phyloP scores from a whole-genome alignment of 2,797 vertebrate genomes.

The Sebastes vulpes region DNA sequence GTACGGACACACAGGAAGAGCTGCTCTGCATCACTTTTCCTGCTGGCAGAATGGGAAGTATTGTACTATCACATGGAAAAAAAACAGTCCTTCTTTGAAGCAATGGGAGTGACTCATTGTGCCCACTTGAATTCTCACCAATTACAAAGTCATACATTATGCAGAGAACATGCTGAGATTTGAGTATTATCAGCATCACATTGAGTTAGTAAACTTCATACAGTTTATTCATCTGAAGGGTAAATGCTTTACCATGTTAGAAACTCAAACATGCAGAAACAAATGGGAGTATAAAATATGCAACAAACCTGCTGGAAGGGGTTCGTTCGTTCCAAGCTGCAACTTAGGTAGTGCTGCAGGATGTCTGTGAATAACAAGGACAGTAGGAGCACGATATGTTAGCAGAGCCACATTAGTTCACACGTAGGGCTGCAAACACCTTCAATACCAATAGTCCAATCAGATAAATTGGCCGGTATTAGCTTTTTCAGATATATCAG shows the following conservation, averaged over 20 bases:
- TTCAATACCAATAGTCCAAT: not conserved
- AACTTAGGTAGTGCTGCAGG: slow-evolving; percentile 93
- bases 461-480: not conserved
- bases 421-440: not conserved
- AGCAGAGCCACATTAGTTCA: not conserved
- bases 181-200: not conserved
- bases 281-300: not conserved
- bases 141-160: slow-evolving; percentile 31
- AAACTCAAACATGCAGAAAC: slow-evolving; percentile 51
- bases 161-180: not conserved
- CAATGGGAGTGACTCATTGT: slow-evolving; percentile 36
- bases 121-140: slow-evolving; percentile 43
- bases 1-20: slow-evolving; percentile 16
- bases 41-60: slow-evolving; percentile 35
- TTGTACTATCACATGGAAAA: slow-evolving; percentile 32
- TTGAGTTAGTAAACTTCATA: not conserved
- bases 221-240: not conserved
- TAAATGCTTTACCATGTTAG: not conserved
- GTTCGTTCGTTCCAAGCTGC: slow-evolving; percentile 89
- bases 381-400: not conserved
- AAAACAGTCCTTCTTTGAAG: slow-evolving; percentile 3
- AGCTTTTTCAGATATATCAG: not conserved
- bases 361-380: slow-evolving; percentile 84
- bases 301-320: slow-evolving; percentile 93
- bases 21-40: slow-evolving; percentile 30